These are phyloP conservation scores for Platycnemis pennipes DNA, from an alignment of 2,888 invertebrate genomes.

Conservation along the genomic window DNA sequence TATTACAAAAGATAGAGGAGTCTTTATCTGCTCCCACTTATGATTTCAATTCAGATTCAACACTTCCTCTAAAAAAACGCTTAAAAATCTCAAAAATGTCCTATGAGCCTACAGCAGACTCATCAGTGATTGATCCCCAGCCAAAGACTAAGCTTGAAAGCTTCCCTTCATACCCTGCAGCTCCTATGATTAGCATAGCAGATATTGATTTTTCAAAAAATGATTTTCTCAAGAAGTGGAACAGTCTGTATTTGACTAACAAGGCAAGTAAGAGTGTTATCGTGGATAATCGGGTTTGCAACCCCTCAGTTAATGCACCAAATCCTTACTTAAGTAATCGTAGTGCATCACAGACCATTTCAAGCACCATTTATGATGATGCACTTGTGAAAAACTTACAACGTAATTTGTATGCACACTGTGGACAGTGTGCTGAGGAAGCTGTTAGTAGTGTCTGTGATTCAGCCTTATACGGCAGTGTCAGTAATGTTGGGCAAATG, in stretches of 20 bases:
- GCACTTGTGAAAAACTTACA: conserved; percentile 28
- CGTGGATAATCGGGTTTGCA: background rate
- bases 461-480: conserved; percentile 41
- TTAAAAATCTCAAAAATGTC: conserved; percentile 19
- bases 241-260: background rate
- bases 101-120: conserved; percentile 1
- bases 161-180: conserved; percentile 27
- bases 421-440: conserved; percentile 52
- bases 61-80: conserved; percentile 65
- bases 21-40: background rate
- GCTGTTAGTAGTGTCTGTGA: conserved; percentile 57
- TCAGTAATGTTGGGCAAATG: background rate
- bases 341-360: background rate
- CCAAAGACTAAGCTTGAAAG: conserved; percentile 13
- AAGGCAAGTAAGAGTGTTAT: conserved; percentile 41
- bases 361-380: background rate
- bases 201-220: conserved; percentile 42
- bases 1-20: conserved; percentile 53
- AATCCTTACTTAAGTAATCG: conserved; percentile 35
- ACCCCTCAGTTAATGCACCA: background rate
- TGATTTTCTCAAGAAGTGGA: conserved; percentile 44
- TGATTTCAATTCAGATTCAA: conserved; percentile 36
- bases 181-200: conserved; percentile 51
- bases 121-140: background rate
- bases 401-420: conserved; percentile 30